A percentile compares a stretch with the other conserved stretches of the same genome.
phyloP scores from a whole-genome alignment of 1,140 invertebrate genomes.

The Cyclargus thomasi region DNA sequence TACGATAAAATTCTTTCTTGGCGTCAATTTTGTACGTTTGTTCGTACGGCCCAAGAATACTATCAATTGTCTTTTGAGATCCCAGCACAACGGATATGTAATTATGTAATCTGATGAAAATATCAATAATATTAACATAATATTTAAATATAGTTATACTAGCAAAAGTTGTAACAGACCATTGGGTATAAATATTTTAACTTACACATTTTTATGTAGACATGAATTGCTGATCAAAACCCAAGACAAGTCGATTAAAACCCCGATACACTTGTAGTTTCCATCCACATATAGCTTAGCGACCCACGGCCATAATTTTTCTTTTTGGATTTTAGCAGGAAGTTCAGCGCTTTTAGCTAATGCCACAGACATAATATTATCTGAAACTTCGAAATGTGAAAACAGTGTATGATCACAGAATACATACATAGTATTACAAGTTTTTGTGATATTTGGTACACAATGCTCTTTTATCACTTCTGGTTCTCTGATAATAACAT shows the following conservation, averaged over 20 bases:
- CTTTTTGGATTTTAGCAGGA: slow-evolving; percentile 7
- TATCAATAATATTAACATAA: too few relatives aligned
- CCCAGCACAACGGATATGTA: slow-evolving; percentile 81
- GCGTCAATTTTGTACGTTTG: slow-evolving; percentile 77
- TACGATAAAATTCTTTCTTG: slow-evolving; percentile 69
- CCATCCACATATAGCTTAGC: slow-evolving; percentile 82
- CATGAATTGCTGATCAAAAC: slow-evolving; percentile 78
- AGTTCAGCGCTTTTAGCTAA: slow-evolving; percentile 25
- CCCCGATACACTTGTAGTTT: slow-evolving; percentile 78
- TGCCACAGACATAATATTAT: slow-evolving; percentile 25
- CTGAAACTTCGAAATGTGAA: slow-evolving; percentile 37
- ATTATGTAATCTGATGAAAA: slow-evolving; percentile 75
- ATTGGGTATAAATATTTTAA: slow-evolving; percentile 17
- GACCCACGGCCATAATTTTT: slow-evolving; percentile 79
- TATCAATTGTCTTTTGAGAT: slow-evolving; percentile 73
- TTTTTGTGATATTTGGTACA: slow-evolving; percentile 61
- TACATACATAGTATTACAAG: slow-evolving; percentile 59
- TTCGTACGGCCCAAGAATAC: slow-evolving; percentile 80
- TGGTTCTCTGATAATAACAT: slow-evolving; percentile 45
- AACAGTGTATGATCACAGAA: slow-evolving; percentile 52
- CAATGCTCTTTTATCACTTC: slow-evolving; percentile 57
- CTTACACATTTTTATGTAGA: slow-evolving; percentile 73
- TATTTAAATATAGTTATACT: not conserved
- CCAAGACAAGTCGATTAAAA: slow-evolving; percentile 79
- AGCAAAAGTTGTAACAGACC: slow-evolving; percentile 19